These are phyloP conservation scores for Yponomeuta sedellus DNA, from an alignment of 2,888 invertebrate genomes.

Conservation along the genomic window DNA sequence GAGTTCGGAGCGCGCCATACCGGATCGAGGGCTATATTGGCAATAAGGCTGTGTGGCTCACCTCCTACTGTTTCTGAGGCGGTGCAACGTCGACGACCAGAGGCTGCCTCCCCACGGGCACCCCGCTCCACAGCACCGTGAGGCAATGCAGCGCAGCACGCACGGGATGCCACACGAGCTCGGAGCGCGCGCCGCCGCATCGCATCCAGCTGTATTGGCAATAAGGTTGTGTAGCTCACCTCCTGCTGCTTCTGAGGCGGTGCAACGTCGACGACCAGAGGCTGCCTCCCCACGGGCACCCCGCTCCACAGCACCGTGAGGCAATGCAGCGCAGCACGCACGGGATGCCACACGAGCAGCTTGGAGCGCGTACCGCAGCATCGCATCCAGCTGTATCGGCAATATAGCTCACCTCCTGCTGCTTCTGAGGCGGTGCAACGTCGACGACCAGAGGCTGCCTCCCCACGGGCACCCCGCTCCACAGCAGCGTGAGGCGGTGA, in stretches of 20 bases:
- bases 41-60: background rate
- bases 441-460: constrained; percentile 73
- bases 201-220: constrained; percentile 64
- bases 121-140: constrained; percentile 90
- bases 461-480: constrained; percentile 87
- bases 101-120: constrained; percentile 77
- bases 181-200: too few species aligned
- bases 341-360: constrained; percentile 77
- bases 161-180: constrained; percentile 94
- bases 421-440: constrained; percentile 79
- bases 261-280: constrained; percentile 73
- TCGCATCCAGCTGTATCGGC: background rate
- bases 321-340: too few species aligned
- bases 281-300: constrained; percentile 79
- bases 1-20: too few species aligned
- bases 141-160: constrained; percentile 88
- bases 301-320: constrained; percentile 92
- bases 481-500: constrained; percentile 89
- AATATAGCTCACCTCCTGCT: constrained; percentile 68
- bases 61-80: constrained; percentile 82
- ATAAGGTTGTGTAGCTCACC: constrained; percentile 18
- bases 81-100: constrained; percentile 76
- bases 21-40: constrained; percentile 74
- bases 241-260: constrained; percentile 83
- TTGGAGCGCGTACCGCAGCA: too few species aligned